Evolutionary conservation across 2,888 invertebrate species (phyloP), one percentile per base, ranked within the genome.

Genomic region (Stenoptilia bipunctidactyla): DNA sequence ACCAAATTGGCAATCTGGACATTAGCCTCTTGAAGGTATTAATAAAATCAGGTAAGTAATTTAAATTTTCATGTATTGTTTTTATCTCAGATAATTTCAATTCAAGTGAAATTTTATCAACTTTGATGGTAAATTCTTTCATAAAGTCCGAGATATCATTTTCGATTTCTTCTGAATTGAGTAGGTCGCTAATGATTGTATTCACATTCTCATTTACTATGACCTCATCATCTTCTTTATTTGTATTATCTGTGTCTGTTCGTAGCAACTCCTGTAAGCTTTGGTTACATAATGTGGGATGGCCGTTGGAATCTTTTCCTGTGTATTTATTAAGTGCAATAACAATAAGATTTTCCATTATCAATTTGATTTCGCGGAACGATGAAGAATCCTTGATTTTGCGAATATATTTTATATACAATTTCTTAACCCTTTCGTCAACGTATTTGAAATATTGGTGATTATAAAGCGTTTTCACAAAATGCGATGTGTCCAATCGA

Each of bases 21-120:
- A 20, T 20, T 38, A 41, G 41, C 38, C 35, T 38, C 35, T 41
- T 41, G 35, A 41, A 38, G 15, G 35, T 41, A 35, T 35, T 37
- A 42, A 42, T 37, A 37, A 42, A 42, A 37, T 40, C 30, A 40
- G 42, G 42, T 37, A 42, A 42, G 34, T 42, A 42, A 42, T 42
- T 39, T 37, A 42, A 37, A 15, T 42, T 42, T 39, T 42, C 42
- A 34, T 37, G 37, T 25, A 40, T 36, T 40, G 35, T 43, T 35
- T 30, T 40, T 37, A 40, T 43, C 38, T 38, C 36, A 38, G 38
- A 43, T 40, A 43, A 37, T 43, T 43, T 37, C 36, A 20, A 20
- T 43, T 40, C 20, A 20, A 20, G 20, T 20, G 20, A 20, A 20
- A 20, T 8, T 20, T 20, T 20, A 8, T 20, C 20, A 43, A 40